Base-by-base conservation (phyloP, 2,113 vertebrate genomes). In the Verasper variegatus region DNA sequence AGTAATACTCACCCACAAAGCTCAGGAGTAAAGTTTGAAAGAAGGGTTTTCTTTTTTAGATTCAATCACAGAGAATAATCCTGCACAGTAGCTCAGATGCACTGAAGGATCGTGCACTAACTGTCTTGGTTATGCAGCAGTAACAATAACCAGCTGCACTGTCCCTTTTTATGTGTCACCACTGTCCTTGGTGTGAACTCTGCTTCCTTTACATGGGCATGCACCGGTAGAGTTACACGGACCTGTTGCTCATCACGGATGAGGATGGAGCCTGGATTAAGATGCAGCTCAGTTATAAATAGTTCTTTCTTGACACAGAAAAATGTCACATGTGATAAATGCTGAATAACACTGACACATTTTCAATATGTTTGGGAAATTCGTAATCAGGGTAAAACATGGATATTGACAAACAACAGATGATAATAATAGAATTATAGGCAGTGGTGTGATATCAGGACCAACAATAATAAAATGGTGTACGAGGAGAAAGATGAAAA, bases 101-200 rank as follows among this genome's bases (percentile, higher is more conserved):
- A 2, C 66, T 9, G 42, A 42, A 10, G 67, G 56, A 66, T 17
- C 0, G 20, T 54, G 54, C 54, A 58, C 61, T 67, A 45, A 66
- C 59, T 72, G 40, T 49, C 40, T 21, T 20, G 59, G 24, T 7
- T 15, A 13, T 2, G 5, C n/a, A 5, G 51, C 13, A 2, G 24
- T 11, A 78, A 66, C 42, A 15, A 21, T 45, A 23, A 54, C 5
- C 63, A 11, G 31, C 21, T 3, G 26, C 59, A 26, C 45, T 18
- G n/a, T 3, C 4, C 24, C 84, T 68, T 86, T 83, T 81, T 92
- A 91, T 91, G 81, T 5, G 27, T 24, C 31, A 6, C 31, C 77
- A 55, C 76, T 68, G 91, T 78, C 86, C 84, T 88, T 84, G 78
- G 24, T 63, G 69, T 52, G 26, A 57, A 68, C 54, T 60, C 70